These are phyloP conservation scores for Nomada lathburiana DNA, from an alignment of 2,888 invertebrate genomes.

Conservation along the genomic window DNA sequence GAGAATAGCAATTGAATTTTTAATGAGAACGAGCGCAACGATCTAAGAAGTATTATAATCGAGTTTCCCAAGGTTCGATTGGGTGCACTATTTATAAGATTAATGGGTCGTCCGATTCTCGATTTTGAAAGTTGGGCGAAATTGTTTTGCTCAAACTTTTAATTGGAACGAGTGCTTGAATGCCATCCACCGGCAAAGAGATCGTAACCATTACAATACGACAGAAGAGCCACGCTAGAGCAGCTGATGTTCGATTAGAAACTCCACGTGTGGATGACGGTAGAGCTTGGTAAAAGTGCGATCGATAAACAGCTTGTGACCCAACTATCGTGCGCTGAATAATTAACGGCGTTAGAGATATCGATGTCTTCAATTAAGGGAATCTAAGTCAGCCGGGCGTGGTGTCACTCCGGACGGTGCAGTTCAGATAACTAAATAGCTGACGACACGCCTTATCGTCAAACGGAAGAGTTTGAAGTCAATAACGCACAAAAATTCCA, in stretches of 20 bases:
- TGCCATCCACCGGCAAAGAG: too few relatives aligned
- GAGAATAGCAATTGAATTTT: neutral
- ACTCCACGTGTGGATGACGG: slow-evolving; percentile 19
- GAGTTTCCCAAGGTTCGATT: too few relatives aligned
- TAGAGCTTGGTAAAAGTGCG: slow-evolving; percentile 58
- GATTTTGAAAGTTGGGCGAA: neutral
- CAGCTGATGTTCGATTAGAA: slow-evolving; percentile 47
- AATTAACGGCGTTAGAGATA: slow-evolving; percentile 54
- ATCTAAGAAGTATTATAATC: too few relatives aligned
- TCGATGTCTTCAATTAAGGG: slow-evolving; percentile 42
- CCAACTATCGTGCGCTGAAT: slow-evolving; percentile 56
- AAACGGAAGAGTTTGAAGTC: neutral
- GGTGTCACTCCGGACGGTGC: neutral
- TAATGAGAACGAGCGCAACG: neutral
- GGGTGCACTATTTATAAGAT: too few relatives aligned
- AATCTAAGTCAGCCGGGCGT: slow-evolving; percentile 31
- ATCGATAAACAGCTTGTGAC: slow-evolving; percentile 61
- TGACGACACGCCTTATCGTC: neutral
- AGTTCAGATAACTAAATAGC: neutral
- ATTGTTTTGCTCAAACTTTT: neutral
- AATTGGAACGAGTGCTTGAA: neutral
- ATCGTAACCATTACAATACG: neutral
- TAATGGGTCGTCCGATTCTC: too few relatives aligned
- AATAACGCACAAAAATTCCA: too few relatives aligned
- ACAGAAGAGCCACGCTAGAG: slow-evolving; percentile 22